Evolutionary conservation across 2,888 invertebrate genomes (phyloP).

Genomic region (Pandemis cinnamomeana): DNA sequence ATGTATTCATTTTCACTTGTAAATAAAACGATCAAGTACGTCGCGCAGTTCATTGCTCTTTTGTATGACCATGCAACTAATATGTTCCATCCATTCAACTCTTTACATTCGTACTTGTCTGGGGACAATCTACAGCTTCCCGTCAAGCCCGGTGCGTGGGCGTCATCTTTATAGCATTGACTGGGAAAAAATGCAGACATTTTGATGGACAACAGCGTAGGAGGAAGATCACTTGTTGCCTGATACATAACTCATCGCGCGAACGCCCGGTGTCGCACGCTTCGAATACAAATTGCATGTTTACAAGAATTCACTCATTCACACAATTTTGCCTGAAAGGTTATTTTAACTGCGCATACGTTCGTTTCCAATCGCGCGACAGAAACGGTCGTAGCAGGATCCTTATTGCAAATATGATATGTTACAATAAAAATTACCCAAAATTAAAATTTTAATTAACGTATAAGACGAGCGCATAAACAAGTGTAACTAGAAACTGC

Average conservation of each 20-base stretch:
- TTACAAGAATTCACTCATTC: conserved; percentile 27
- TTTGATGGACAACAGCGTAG: conserved; percentile 57
- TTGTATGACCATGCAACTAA: conserved; percentile 18
- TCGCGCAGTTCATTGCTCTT: conserved; percentile 24
- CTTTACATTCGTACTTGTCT: conserved; percentile 46
- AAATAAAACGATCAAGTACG: background rate
- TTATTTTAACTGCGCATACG: background rate
- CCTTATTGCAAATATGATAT: background rate
- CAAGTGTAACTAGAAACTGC: background rate
- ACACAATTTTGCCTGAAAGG: background rate
- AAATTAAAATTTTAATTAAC: background rate
- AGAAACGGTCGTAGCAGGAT: background rate
- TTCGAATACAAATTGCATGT: conserved; percentile 48
- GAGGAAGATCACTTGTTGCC: conserved; percentile 24
- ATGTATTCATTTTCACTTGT: background rate
- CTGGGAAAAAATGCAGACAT: conserved; percentile 54
- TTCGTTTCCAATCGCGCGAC: background rate
- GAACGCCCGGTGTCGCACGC: conserved; percentile 39
- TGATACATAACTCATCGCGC: conserved; percentile 9
- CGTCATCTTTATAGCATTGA: conserved; percentile 57
- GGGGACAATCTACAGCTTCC: conserved; percentile 64
- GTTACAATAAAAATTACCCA: background rate
- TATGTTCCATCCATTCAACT: conserved; percentile 47
- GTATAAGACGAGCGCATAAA: background rate
- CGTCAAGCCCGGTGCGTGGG: conserved; percentile 66